These are phyloP conservation scores for Drosophila pegasa DNA, from an alignment of 2,888 invertebrate genomes.

Conservation along the genomic window DNA sequence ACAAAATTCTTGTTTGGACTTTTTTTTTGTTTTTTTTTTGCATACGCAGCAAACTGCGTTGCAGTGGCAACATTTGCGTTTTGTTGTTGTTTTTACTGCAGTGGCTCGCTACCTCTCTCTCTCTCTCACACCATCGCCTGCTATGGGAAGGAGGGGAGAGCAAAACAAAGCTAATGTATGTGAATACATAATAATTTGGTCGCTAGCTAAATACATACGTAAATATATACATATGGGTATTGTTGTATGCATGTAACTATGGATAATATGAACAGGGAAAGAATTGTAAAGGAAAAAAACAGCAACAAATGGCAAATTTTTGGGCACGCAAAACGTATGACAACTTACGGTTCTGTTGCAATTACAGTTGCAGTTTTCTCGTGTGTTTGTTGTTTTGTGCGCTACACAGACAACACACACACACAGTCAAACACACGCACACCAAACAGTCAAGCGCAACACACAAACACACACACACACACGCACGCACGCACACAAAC, in stretches of 20 bases:
- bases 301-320: slow-evolving; percentile 24
- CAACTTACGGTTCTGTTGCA: slow-evolving; percentile 55
- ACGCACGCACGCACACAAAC: slow-evolving; percentile 19
- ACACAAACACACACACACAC: slow-evolving; percentile 17
- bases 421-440: slow-evolving; percentile 14
- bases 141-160: slow-evolving; percentile 7
- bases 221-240: slow-evolving; percentile 3
- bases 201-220: slow-evolving; percentile 1
- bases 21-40: slow-evolving; percentile 12
- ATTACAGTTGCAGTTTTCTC: slow-evolving; percentile 42
- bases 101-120: background rate
- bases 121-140: too few relatives aligned
- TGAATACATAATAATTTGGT: slow-evolving; percentile 16
- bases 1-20: slow-evolving; percentile 24
- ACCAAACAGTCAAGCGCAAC: slow-evolving; percentile 19
- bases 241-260: slow-evolving; percentile 6
- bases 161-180: slow-evolving; percentile 25
- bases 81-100: slow-evolving; percentile 28
- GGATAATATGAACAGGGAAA: slow-evolving; percentile 9
- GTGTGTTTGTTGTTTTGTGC: slow-evolving; percentile 50
- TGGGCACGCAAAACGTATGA: slow-evolving; percentile 23
- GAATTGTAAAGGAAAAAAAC: slow-evolving; percentile 6
- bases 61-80: slow-evolving; percentile 11
- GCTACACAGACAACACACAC: slow-evolving; percentile 15
- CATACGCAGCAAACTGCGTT: slow-evolving; percentile 44